Evolutionary conservation across 1,140 invertebrate species (phyloP), one percentile per base, ranked within the genome.

Genomic region (Uloborus diversus): DNA sequence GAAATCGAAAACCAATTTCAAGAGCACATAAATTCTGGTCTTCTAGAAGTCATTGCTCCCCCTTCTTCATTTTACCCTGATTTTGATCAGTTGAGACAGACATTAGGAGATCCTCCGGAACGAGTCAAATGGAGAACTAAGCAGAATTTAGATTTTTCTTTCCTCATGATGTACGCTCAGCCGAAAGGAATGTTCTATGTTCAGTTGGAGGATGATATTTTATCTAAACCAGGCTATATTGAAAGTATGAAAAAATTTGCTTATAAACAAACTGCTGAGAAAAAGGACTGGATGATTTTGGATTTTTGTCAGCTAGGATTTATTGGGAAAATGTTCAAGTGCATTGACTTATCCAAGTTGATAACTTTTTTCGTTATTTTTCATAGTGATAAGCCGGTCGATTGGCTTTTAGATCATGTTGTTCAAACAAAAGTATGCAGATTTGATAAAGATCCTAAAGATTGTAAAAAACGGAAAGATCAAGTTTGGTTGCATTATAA

Each of bases 141-240:
- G 85, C 97, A 99, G 87, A 98, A 98, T 87, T 88, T 97, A 53
- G 97, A 99, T 86, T 97, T 94, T 87, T 93, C 96, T 5, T 99
- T 96, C 86, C 88, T 99, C 0, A 99, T 99, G 97, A 93, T 96
- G 81, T 98, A 98, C 86, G 93, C 93, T 11, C 93, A 95, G 83
- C 90, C 85, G 47, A 87, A 88, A 81, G 88, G 88, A 27, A 84
- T 86, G n/a, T 89, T 88, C 85, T 89, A 90, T 85, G 85, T 89
- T 35, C 33, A 98, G 90, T 88, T 99, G 9, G 97, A 99, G 88
- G 97, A 99, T 87, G 97, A 99, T 86, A 94, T 99, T 79, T 88
- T 98, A 28, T 93, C 95, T 0, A 97, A 96, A 86, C 92, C 87
- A 53, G 88, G 87, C 11, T 98, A 94, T 85, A 90, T 97, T 81